A percentile compares a stretch with the other conserved stretches of the same genome.
Conservation (phyloP, 2,888 invertebrate genomes). For the Drosophila nigricruria region DNA sequence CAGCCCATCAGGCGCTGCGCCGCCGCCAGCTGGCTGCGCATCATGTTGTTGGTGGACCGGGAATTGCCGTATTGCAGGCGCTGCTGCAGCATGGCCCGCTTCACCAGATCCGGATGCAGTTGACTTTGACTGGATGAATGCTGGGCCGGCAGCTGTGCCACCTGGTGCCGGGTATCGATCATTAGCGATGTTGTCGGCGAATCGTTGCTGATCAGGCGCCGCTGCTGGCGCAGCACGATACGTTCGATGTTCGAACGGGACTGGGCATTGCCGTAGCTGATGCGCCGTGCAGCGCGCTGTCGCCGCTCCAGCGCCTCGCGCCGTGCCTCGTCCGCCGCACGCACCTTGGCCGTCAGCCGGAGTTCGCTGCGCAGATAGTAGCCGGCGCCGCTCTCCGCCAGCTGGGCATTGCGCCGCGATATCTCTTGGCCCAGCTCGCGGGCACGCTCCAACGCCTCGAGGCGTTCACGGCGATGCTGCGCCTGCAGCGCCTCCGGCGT, state of each 20-base stretch:
- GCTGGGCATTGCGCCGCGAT: constrained; percentile 67
- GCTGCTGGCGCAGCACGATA: constrained; percentile 35
- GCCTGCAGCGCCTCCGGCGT: constrained; percentile 24
- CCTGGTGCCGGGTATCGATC: constrained; percentile 1
- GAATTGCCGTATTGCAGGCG: constrained; percentile 68
- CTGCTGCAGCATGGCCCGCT: constrained; percentile 54
- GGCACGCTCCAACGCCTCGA: constrained; percentile 61
- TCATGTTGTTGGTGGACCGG: constrained; percentile 59
- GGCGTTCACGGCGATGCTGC: constrained; percentile 48
- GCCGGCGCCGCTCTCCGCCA: constrained; percentile 37
- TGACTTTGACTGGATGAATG: constrained; percentile 3
- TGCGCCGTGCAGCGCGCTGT: constrained; percentile 63
- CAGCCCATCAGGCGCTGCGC: constrained; percentile 27
- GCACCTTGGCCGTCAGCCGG: constrained; percentile 48
- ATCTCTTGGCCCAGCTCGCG: constrained; percentile 71
- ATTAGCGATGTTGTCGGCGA: constrained; percentile 1
- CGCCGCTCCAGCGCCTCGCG: constrained; percentile 51
- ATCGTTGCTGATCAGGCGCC: constrained; percentile 16
- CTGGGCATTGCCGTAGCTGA: constrained; percentile 75
- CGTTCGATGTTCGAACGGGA: constrained; percentile 73
- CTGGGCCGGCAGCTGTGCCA: constrained; percentile 1
- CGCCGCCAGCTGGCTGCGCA: constrained; percentile 36
- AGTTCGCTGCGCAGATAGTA: constrained; percentile 43
- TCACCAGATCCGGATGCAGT: constrained; percentile 27
- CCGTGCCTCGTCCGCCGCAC: constrained; percentile 41